Evolutionary conservation across 2,888 invertebrate genomes (phyloP), one percentile per base, ranked within the genome.

Genomic region (Brachyptera putata): DNA sequence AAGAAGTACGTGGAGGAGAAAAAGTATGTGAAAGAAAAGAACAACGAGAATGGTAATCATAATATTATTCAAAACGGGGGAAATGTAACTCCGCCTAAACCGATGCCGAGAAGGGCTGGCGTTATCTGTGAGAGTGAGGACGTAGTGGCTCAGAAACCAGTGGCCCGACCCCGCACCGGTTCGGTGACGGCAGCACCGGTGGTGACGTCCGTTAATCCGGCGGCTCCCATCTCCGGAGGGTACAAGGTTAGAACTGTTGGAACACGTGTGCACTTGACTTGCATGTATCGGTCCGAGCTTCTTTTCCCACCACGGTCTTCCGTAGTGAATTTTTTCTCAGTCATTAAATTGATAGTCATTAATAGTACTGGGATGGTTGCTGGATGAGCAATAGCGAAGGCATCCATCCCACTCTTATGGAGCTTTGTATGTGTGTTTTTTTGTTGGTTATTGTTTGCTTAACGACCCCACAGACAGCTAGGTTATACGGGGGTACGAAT

Each of bases 101-200:
- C 91, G 13, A 77, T 91, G 75, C 91, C 91, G 0, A 80, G 91
- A 46, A 78, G 85, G 68, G 80, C 84, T 41, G 82, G 83, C 68
- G 85, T 90, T 13, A 80, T 91, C 60, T 86, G 87, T 1, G 90
- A 90, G 68, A 80, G 80, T 9, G 81, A 83, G 26, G 82, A 82
- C 22, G 41, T 46, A 7, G 26, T 58, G 3, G 24, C 39, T 18
- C 86, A 88, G 13, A 85, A 85, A 69, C 84, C 84, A 5, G 80
- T 83, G 37, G 83, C 83, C 62, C 77, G 84, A 69, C 89, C 91
- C 4, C 81, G 91, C 72, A 89, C 89, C 13, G 83, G 24, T 24
- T 41, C 73, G 60, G 70, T 75, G 13, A 26, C 58, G 13, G 30
- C 56, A n/a, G 53, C 63, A 21, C 16, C 60, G 4, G 80, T 84